Conservation (phyloP, 2,888 invertebrate species). For the Heliothis peltigera region DNA sequence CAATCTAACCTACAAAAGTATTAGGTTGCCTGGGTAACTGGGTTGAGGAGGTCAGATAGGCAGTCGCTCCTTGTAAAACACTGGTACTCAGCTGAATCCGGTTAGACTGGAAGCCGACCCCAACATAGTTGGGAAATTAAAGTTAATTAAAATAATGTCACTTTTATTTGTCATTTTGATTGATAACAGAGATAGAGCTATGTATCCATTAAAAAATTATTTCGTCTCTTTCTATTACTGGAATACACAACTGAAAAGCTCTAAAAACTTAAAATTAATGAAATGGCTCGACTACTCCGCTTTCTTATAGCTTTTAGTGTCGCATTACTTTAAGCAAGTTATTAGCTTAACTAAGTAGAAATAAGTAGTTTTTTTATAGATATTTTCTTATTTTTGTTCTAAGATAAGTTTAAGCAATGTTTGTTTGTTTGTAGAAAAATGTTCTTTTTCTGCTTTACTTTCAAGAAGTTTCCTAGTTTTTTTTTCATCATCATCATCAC, state of each 20-base stretch:
- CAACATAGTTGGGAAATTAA: no score
- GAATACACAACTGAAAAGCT: neutral
- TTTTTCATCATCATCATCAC: neutral
- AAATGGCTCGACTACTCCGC: neutral
- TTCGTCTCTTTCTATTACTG: no score
- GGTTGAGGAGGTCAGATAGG: no score
- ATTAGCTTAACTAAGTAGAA: neutral
- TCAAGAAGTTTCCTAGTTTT: neutral
- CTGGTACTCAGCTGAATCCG: no score
- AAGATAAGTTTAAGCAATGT: constrained; percentile 1
- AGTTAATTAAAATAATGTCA: no score
- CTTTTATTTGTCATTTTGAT: no score
- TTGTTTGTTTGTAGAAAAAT: neutral
- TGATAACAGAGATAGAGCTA: no score
- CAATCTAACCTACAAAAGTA: no score
- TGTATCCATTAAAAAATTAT: no score
- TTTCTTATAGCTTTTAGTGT: constrained; percentile 3
- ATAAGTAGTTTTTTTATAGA: constrained; percentile 10
- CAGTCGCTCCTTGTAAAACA: no score
- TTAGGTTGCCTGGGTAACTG: no score
- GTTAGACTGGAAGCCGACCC: no score
- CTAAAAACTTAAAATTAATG: neutral
- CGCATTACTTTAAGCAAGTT: constrained; percentile 9
- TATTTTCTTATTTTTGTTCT: neutral
- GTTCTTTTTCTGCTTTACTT: neutral